Base-by-base conservation (phyloP, 2,113 vertebrate genomes). In the Dicaeum eximium region DNA sequence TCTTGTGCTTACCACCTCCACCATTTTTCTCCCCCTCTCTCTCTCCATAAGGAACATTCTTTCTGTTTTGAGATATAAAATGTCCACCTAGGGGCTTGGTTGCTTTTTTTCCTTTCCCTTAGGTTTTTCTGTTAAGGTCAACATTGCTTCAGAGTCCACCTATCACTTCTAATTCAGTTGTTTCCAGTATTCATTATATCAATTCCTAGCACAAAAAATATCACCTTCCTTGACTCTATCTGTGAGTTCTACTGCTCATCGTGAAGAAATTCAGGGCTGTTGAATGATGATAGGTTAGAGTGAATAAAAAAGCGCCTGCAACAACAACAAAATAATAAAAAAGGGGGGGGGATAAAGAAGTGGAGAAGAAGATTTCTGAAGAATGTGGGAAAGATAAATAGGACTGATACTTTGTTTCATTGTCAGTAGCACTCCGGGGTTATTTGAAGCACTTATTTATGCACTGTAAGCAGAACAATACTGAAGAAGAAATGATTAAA, bases 381-480 rank as follows among this genome's bases (percentile, higher is more conserved):
- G 98, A 98, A 98, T 98, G 98, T 93, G 97, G 96, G 97, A 97
- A 98, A 98, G 99, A 99, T 99, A 98, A 99, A 99, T 99, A 98
- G 99, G 98, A 98, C 98, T 98, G 98, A 97, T 98, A 98, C 98
- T 99, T 99, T 98, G 98, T 98, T 98, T 98, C 98, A 99, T 98
- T 99, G 99, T 99, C 98, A 98, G 98, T 98, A 98, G 98, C 98
- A 99, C 98, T 98, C 98, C 97, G 97, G 98, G 98, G 98, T 99
- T 99, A 99, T 99, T 99, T 98, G 98, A 99, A 98, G 98, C 98
- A 98, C 98, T 99, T 99, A 99, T 99, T 99, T 99, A 99, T 99
- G 99, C 99, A 98, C 99, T 98, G 98, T 99, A 99, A 99, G 99
- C 99, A 99, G 99, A 99, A 99, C 99, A 99, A 99, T 99, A 98